Evolutionary conservation across 2,797 vertebrate species (phyloP).

Genomic region (Malacoctenus gilli): DNA sequence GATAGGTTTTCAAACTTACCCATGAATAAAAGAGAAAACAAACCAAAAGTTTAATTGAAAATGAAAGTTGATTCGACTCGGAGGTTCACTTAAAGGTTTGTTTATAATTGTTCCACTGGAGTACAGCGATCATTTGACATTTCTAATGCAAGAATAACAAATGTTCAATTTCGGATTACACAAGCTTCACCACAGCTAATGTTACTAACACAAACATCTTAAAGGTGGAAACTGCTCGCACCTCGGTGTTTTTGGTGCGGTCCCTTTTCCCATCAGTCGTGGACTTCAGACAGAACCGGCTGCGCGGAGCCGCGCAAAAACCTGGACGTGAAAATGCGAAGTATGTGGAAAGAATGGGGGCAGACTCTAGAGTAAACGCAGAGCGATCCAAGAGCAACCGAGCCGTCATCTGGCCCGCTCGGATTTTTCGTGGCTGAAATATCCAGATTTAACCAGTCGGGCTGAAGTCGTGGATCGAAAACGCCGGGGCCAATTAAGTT

Average conservation of each 20-base stretch:
- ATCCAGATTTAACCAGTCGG: constrained; percentile 57
- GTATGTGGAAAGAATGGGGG: constrained; percentile 74
- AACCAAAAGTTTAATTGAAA: no score
- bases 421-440: constrained; percentile 47
- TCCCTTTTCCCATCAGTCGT: constrained; percentile 38
- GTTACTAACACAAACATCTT: no score
- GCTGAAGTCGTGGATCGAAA: constrained; percentile 38
- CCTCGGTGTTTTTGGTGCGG: constrained; percentile 36
- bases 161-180: no score
- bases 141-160: no score
- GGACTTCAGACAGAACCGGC: constrained; percentile 29
- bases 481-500: constrained; percentile 5
- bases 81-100: no score
- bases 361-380: constrained; percentile 70
- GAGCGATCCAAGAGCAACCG: constrained; percentile 74
- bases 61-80: no score
- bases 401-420: constrained; percentile 48
- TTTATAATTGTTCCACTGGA: no score
- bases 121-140: no score
- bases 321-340: constrained; percentile 70
- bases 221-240: constrained; percentile 36
- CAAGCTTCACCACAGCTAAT: no score
- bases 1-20: no score
- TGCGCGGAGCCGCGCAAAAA: constrained; percentile 40
- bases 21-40: no score